Base-by-base conservation (phyloP, 1,140 invertebrate genomes). In the Leptonema lineaticorne region DNA sequence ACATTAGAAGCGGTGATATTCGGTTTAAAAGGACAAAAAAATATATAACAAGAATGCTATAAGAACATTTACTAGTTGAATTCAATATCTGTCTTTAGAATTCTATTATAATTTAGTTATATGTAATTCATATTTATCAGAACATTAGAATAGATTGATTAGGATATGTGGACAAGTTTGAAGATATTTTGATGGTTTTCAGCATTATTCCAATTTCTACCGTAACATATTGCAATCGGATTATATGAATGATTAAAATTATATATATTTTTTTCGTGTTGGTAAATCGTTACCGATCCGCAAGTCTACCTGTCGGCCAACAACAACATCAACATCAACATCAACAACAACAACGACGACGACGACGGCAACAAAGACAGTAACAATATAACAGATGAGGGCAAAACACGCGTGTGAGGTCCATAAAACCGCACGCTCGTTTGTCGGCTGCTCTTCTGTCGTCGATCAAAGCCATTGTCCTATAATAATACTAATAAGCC, bases 361-460 rank as follows among this genome's bases (percentile, higher is more conserved):
- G 37, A 45, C 37, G 11, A n/a, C 16, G 11, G 37, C 37, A 3
- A 16, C 3, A 16, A 45, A 45, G 16, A 45, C 37, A 14, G 37
- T 9, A 45, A 16, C 37, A 16, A 16, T 24, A 53, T 9, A 26
- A 24, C 20, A 22, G 50, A 53, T 18, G 9, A 11, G 50, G 50
- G 20, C 22, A 41, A 26, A 50, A 5, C 45, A 50, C 62, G 14
- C 37, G 62, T 64, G 62, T 64, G 62, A 50, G 62, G 62, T 64
- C 62, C 62, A 18, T 20, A 53, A 50, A 64, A 64, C 62, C 62
- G 62, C 62, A 64, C 18, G 24, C 22, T 30, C 22, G 45, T 64
- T 53, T 64, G 62, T 64, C 62, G 62, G 62, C 45, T 16, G 11
- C n/a, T n/a, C n/a, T 64, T 64, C 18, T 26, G 11, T 62, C 41